Base-by-base conservation (phyloP, 1,140 invertebrate genomes). In the Lasaia peninsularis region DNA sequence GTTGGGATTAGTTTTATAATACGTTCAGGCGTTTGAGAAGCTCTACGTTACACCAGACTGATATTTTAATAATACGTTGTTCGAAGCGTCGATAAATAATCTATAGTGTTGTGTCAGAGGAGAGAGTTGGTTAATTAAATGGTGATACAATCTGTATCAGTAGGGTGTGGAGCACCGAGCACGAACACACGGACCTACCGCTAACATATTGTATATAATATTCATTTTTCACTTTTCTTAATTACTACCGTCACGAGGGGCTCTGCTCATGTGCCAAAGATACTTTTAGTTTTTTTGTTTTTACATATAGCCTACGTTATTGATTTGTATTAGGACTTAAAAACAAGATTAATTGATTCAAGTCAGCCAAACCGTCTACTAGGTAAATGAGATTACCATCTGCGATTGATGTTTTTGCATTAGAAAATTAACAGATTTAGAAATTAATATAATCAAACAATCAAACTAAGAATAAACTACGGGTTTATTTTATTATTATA, bases 81-180 rank as follows among this genome's bases (percentile, higher is more conserved):
- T 48, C 20, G 10, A 9, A 48, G 44, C 11, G 18, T 9, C 44
- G 44, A 48, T 48, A 20, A 18, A 48, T 48, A 21, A 48, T 48
- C 40, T 48, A n/a, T 48, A 48, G 35, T 20, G 40, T 48, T 48
- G 16, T 21, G 40, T 48, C 40, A 10, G 40, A 16, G 18, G 40
- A 48, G 40, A 48, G 20, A 48, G 40, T 20, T 21, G 40, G 2
- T 11, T 48, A 48, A 48, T 48, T 48, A 48, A 48, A 48, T 10
- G 40, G 18, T 48, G 40, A 48, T 48, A 48, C 18, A 48, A 48
- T 48, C 40, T 48, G 9, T 20, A 48, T 48, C 40, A 21, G 18
- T 18, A 48, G 40, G 40, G 20, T 48, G 40, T n/a, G 40, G 8
- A 20, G 40, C 11, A 4, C n/a, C 11, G 40, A 20, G 20, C 40